Conservation (phyloP, 30 jellyfish, hydroid and myxozoan species). For the Aurelia aurita complex sp. Pacific region DNA sequence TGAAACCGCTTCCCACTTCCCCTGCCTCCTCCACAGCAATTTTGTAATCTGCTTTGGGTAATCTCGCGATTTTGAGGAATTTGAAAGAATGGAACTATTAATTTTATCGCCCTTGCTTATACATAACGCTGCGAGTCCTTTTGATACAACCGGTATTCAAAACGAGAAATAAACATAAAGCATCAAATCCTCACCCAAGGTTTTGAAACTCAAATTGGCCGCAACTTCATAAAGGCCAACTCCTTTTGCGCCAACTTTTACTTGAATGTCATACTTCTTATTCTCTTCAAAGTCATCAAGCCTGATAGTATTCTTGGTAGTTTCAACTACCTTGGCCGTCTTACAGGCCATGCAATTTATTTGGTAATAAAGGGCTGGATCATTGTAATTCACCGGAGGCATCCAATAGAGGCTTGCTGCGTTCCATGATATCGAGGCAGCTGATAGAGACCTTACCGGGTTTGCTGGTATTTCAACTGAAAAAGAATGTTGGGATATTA, state of each 20-base stretch:
- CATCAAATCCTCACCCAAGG: slow-evolving; percentile 3
- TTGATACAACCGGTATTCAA: no score
- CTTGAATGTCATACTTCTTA: slow-evolving; percentile 1
- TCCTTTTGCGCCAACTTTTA: slow-evolving; percentile 47
- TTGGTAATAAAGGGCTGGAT: slow-evolving; percentile 17
- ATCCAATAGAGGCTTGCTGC: slow-evolving; percentile 21
- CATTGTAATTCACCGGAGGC: slow-evolving; percentile 47
- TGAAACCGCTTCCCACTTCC: no score
- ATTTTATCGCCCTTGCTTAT: no score
- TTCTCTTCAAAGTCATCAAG: slow-evolving; percentile 13
- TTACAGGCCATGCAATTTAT: neutral
- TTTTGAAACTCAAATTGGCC: neutral
- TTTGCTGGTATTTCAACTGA: slow-evolving; percentile 49
- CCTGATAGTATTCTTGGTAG: neutral
- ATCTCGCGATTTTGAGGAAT: no score
- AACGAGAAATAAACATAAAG: no score
- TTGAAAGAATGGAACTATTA: no score
- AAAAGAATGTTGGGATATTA: neutral
- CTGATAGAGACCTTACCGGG: slow-evolving; percentile 11
- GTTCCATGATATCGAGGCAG: slow-evolving; percentile 14
- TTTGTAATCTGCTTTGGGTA: no score
- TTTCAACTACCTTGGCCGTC: neutral
- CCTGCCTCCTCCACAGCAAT: no score
- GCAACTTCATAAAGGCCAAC: slow-evolving; percentile 10
- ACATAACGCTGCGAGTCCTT: no score